phyloP scores from a whole-genome alignment of 2,888 invertebrate genomes.

The Ischnus inquisitorius region DNA sequence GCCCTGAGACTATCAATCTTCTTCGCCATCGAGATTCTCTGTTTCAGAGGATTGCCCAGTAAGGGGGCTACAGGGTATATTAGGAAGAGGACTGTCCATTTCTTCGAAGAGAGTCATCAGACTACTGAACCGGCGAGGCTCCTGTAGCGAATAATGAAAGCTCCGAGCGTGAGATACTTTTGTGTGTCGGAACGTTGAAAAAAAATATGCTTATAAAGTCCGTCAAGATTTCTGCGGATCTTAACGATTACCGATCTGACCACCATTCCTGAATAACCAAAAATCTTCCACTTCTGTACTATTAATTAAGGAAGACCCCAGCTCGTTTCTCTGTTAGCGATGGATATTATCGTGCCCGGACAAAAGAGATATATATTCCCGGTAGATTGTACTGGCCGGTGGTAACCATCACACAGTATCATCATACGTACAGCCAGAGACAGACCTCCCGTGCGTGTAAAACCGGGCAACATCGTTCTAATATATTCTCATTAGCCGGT shows the following conservation, averaged over 20 bases:
- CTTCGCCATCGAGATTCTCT: constrained; percentile 57
- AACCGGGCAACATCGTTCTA: constrained; percentile 77
- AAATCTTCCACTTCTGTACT: neutral
- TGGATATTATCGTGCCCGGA: constrained; percentile 17
- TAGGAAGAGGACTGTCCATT: constrained; percentile 39
- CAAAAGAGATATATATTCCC: constrained; percentile 35
- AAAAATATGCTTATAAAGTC: neutral
- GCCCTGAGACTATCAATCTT: constrained; percentile 56
- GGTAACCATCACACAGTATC: constrained; percentile 19
- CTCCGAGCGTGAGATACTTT: neutral
- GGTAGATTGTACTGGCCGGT: constrained; percentile 20
- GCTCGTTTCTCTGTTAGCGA: constrained; percentile 15
- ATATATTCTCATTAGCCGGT: constrained; percentile 83
- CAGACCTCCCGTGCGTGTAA: constrained; percentile 68
- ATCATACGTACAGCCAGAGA: constrained; percentile 44
- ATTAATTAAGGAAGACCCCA: constrained; percentile 6
- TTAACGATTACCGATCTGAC: neutral
- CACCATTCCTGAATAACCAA: neutral
- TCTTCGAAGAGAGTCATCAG: constrained; percentile 44
- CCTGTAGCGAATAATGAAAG: constrained; percentile 23
- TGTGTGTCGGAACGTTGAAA: neutral
- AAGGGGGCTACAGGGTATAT: constrained; percentile 44
- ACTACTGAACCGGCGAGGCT: constrained; percentile 24
- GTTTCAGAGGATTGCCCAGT: constrained; percentile 52
- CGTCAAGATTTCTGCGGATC: neutral